Conservation (phyloP, 2,113 vertebrate genomes). For the Azemiops feae region DNA sequence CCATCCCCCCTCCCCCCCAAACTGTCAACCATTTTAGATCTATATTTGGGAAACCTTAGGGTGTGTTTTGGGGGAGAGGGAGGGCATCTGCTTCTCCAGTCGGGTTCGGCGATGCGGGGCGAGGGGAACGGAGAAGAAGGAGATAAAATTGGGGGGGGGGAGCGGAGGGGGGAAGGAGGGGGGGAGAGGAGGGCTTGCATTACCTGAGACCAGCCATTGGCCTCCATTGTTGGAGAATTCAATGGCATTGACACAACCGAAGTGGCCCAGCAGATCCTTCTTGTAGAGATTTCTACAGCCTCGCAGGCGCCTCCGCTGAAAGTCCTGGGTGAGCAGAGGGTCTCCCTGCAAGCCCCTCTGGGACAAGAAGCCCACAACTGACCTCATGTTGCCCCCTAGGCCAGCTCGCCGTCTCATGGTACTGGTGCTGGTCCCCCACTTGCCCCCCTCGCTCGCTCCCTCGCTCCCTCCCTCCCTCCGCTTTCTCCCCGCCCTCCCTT, state of each 20-base stretch:
- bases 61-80: not conserved
- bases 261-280: conserved; percentile 95
- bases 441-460: conserved; percentile 20
- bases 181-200: conserved; percentile 53
- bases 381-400: conserved; percentile 85
- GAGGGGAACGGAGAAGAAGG: not conserved
- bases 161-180: conserved; percentile 23
- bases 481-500: conserved; percentile 44
- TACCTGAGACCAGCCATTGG: conserved; percentile 97
- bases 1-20: conserved; percentile 38
- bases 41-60: conserved; percentile 48
- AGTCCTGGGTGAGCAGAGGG: conserved; percentile 91
- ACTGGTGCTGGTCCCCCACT: conserved; percentile 33
- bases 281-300: conserved; percentile 94
- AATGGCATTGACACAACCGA: conserved; percentile 98
- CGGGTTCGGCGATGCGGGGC: not conserved
- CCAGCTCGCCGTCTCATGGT: conserved; percentile 83
- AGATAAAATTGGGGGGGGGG: not conserved
- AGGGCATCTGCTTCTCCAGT: conserved; percentile 19
- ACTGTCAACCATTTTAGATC: conserved; percentile 79
- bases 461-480: conserved; percentile 3
- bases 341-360: conserved; percentile 86
- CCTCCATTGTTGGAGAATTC: conserved; percentile 99
- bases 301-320: conserved; percentile 88
- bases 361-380: conserved; percentile 93